Evolutionary conservation across 2,888 invertebrate genomes (phyloP), one percentile per base, ranked within the genome.

Genomic region (Xylota segnis): DNA sequence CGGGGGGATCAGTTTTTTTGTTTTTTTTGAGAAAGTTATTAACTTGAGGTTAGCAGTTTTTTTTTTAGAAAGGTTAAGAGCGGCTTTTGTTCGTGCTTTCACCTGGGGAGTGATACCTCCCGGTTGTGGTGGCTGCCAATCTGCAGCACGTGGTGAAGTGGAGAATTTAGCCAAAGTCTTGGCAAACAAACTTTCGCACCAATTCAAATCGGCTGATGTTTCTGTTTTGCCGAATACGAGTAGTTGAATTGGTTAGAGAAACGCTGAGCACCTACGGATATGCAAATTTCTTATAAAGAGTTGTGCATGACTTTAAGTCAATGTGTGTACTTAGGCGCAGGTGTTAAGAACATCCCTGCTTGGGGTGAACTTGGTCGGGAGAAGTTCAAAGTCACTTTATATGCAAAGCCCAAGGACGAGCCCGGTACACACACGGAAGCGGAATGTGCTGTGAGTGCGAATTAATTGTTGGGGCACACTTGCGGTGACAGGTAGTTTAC

Each of bases 31-130:
- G 43, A 71, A 52, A 58, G 18, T 54, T 50, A 32, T 47, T 34
- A 58, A 52, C 43, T 71, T 34, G 66, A 45, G n/a, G 58, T 40
- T 50, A 65, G 71, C 32, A 47, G 50, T 27, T 56, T 56, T 56
- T 16, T 56, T 79, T 65, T 72, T 77, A 77, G 65, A 79, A 59
- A 72, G 72, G 79, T 65, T 58, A 72, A 78, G 37, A 29, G 16
- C 29, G 52, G 10, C 37, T 77, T 61, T 54, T 71, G 27, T 16
- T 37, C 29, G 52, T 68, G 61, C 77, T 77, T 77, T 77, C 77
- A 59, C 77, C 66, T 32, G 43, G 3, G 10, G 5, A 16, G 50
- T 37, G 34, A 66, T 66, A 66, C 52, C 37, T 18, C 12, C 40
- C 54, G 52, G 5, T 0, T n/a, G 27, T 16, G 52, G 37, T 27